Percentiles rank a stretch among this genome's conserved stretches.
These are phyloP conservation scores for Zele albiditarsus DNA, from an alignment of 2,888 invertebrate genomes.

Conservation along the genomic window DNA sequence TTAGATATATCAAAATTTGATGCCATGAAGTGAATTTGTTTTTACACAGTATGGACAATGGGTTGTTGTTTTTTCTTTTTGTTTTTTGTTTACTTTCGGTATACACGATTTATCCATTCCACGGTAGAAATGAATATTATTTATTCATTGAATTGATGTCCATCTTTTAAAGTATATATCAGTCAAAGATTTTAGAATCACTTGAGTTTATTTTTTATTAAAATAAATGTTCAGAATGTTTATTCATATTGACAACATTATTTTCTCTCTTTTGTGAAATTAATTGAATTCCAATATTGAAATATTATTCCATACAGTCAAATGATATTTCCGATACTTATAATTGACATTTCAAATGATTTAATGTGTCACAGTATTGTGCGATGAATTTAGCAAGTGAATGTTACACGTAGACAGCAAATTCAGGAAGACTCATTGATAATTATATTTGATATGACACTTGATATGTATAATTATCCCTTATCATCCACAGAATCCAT, in stretches of 20 bases:
- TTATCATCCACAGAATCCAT: not conserved
- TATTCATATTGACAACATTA: not conserved
- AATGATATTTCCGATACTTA: not conserved
- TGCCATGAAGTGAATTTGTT: conserved; percentile 42
- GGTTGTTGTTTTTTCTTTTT: not conserved
- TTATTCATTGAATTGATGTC: not conserved
- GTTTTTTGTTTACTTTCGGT: not conserved
- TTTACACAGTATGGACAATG: conserved; percentile 37
- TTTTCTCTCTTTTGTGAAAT: not conserved
- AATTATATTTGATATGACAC: conserved; percentile 29
- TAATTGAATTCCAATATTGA: not conserved
- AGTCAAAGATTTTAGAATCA: conserved; percentile 5
- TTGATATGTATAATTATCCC: conserved; percentile 17
- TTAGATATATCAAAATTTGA: conserved; percentile 39
- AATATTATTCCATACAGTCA: not conserved
- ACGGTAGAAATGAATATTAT: conserved; percentile 43
- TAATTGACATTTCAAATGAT: not conserved
- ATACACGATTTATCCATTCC: conserved; percentile 40
- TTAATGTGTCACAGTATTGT: not conserved
- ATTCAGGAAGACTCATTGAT: conserved; percentile 29
- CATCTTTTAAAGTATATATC: not conserved
- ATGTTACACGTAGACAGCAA: not conserved
- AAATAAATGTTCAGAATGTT: not conserved
- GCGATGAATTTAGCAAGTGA: not conserved
- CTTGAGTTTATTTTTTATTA: not conserved